Evolutionary conservation across 2,888 invertebrate genomes (phyloP).

Genomic region (Galeopsomyia nigrocyanea): DNA sequence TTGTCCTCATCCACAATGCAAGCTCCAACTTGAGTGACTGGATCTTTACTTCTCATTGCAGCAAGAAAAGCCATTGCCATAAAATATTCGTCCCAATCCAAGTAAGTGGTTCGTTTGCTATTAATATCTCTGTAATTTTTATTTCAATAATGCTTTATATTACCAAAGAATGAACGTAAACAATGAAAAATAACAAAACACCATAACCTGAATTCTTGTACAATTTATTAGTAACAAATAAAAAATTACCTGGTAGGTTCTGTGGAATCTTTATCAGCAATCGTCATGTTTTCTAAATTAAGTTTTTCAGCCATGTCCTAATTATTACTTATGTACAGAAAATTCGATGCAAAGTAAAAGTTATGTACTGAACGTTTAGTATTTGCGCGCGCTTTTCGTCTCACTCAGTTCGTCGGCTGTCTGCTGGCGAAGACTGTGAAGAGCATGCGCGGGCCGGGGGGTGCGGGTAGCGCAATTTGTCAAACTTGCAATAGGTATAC

Average conservation of each 20-base stretch:
- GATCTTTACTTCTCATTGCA: constrained; percentile 96
- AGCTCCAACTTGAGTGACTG: constrained; percentile 92
- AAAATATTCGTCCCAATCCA: constrained; percentile 95
- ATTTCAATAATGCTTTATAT: neutral
- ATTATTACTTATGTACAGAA: neutral
- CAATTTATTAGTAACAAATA: neutral
- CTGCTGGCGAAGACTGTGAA: too few species aligned
- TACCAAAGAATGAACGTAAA: constrained; percentile 31
- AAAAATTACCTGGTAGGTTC: constrained; percentile 16
- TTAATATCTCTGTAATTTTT: constrained; percentile 54
- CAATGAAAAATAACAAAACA: neutral
- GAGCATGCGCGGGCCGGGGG: too few species aligned
- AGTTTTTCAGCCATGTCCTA: constrained; percentile 24
- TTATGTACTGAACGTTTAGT: too few species aligned
- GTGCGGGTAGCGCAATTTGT: too few species aligned
- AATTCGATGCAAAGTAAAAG: too few species aligned
- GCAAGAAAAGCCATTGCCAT: constrained; percentile 94
- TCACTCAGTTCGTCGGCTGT: too few species aligned
- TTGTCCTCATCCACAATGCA: constrained; percentile 91
- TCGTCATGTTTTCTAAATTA: neutral
- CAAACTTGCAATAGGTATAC: too few species aligned
- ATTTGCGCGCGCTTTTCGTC: too few species aligned
- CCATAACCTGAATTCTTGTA: constrained; percentile 21
- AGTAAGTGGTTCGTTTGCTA: constrained; percentile 75
- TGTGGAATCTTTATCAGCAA: neutral